phyloP scores from a whole-genome alignment of 2,888 invertebrate species.

The Nymphalis urticae region DNA sequence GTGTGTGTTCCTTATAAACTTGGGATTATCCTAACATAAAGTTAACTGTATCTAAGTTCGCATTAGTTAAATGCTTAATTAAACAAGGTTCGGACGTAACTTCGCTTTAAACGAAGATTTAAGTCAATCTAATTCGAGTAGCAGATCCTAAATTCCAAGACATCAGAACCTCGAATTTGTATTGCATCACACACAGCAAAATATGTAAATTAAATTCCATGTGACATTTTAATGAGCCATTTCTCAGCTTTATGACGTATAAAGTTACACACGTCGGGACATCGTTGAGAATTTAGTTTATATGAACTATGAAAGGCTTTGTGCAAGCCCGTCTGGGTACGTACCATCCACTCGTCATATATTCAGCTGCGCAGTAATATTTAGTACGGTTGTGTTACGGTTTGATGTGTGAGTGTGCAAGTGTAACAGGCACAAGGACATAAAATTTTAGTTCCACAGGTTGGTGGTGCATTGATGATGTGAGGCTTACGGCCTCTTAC shows the following conservation, averaged over 20 bases:
- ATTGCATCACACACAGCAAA: slow-evolving; percentile 9
- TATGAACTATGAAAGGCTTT: background rate
- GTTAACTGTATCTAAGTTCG: background rate
- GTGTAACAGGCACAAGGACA: no score
- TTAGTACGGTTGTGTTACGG: no score
- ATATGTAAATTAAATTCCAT: slow-evolving; percentile 7
- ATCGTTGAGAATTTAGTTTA: background rate
- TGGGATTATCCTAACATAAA: background rate
- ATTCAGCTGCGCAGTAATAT: no score
- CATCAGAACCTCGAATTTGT: background rate
- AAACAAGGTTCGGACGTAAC: slow-evolving; percentile 6
- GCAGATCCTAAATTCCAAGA: background rate
- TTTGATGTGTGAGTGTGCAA: no score
- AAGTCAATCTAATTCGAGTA: background rate
- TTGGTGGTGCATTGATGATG: no score
- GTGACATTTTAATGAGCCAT: background rate
- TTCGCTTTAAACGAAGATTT: background rate
- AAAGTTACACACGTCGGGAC: background rate
- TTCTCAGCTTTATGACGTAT: background rate
- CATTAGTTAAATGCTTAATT: background rate
- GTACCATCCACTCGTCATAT: no score
- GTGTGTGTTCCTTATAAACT: background rate
- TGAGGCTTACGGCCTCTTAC: no score
- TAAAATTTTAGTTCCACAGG: no score
- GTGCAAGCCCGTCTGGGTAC: no score